Percentiles rank a stretch among this genome's conserved stretches.
Evolutionary conservation across 2,888 invertebrate species (phyloP).

Genomic region (Drosophila niveifrons): DNA sequence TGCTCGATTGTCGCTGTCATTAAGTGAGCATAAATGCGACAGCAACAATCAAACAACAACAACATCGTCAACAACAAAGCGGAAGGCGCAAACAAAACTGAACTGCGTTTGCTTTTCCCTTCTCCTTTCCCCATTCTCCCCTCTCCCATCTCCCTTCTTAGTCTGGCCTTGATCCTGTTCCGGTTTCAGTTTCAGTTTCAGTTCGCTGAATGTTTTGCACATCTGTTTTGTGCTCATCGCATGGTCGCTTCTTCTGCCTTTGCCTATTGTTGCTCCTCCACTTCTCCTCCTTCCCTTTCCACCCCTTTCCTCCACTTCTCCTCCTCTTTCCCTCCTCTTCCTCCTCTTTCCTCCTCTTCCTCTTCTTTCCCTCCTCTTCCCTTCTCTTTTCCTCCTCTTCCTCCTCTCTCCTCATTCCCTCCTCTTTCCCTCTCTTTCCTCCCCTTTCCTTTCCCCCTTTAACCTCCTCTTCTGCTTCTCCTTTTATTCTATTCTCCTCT

Average conservation of each 20-base stretch:
- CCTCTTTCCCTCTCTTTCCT: no score
- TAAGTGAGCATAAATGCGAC: conserved; percentile 71
- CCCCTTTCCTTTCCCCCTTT: no score
- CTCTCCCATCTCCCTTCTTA: background rate
- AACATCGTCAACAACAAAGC: conserved; percentile 13
- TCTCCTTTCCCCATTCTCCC: background rate
- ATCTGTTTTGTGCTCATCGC: conserved; percentile 1
- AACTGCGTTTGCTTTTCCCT: background rate
- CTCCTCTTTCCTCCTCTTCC: background rate
- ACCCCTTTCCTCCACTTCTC: no score
- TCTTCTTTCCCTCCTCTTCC: no score
- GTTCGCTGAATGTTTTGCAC: conserved; percentile 33
- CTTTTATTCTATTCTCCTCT: no score
- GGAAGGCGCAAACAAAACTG: conserved; percentile 23
- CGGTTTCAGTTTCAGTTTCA: background rate
- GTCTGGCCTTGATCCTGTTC: conserved; percentile 27
- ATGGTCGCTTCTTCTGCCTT: background rate
- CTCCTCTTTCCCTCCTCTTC: no score
- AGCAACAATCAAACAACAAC: conserved; percentile 49
- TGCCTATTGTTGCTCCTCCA: background rate
- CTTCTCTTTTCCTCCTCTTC: no score
- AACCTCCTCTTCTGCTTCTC: no score
- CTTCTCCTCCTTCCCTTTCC: background rate
- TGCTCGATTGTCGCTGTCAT: conserved; percentile 75
- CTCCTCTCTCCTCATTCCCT: no score